Base-by-base conservation (phyloP, 2,113 vertebrate species). In the Macquaria australasica region DNA sequence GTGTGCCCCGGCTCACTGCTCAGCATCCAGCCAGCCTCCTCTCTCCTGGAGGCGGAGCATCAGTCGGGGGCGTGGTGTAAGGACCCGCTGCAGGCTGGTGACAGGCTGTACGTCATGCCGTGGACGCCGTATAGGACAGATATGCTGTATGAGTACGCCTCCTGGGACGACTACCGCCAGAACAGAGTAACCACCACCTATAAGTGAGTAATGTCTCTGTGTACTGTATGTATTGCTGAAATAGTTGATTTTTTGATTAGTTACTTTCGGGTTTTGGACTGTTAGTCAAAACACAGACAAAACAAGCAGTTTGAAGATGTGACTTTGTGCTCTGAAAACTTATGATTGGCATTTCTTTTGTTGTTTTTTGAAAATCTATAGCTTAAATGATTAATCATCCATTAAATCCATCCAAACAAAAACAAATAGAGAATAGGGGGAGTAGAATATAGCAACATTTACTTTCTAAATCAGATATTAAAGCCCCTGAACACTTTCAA, bases 11-110 rank as follows among this genome's bases (percentile, higher is more conserved):
- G 97, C 56, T 97, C 97, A 0, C 95, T 98, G 73, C 96, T 97
- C 90, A 96, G 96, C 88, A 96, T 99, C 88, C 92, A 97, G 91
- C 92, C 97, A 1, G 91, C 97, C 86, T 97, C 97, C 39, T 97
- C 97, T 0, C 95, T 97, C 11, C 96, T 97, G 53, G 97, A 99
- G 83, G 97, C 97, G 0, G 97, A 98, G 82, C 98, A 99, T 90
- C 98, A 98, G 90, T 97, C 97, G 0, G 98, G 98, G 12, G 97
- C 98, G 0, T 99, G 98, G 98, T 99, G 98, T 93, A 98, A 97
- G 83, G 98, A 99, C 92, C 98, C 98, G 0, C 95, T 99, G 75
- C 97, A 99, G 88, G 97, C 98, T 0, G 97, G 97, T 0, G 98
- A 99, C 86, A 95, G 97, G 41, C 96, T 99, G 23, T 99, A 99